Evolutionary conservation across 1,140 invertebrate genomes (phyloP), one percentile per base, ranked within the genome.

Genomic region (Stegodyphus mimosarum): DNA sequence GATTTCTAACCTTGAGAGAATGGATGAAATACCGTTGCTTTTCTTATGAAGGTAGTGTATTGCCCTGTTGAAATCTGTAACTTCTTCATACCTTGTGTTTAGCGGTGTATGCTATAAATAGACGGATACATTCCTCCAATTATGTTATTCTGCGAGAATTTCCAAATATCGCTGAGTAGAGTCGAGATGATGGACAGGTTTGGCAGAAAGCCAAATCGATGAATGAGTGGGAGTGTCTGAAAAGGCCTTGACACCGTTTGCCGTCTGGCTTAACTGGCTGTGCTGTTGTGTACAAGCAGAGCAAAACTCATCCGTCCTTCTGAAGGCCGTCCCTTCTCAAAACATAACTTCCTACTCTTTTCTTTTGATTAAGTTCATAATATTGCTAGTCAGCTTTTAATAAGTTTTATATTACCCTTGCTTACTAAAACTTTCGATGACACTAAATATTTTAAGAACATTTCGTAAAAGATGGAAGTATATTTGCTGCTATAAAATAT

Each of bases 161-260:
- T 76, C 33, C 48, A 50, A 76, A 76, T 60, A 51, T 76, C 66
- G 33, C 50, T 48, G 11, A 67, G 66, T 18, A 18, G 66, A 2
- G 33, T 33, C 33, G 33, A 33, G 33, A 33, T 33, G 33, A 33
- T 33, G 33, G 33, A 33, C 33, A 33, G 10, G 18, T 52, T 78
- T 78, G 76, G 76, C 76, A 69, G 6, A 11, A 18, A 7, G 64
- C 76, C 76, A 69, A 69, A 52, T 53, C 6, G 13, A 69, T 69
- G 66, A 69, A 50, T 55, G 76, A 69, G 76, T 78, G n/a, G 76
- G 76, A 78, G 76, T 69, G 66, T 69, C 18, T 5, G 63, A 15
- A 51, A 78, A 66, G 49, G 15, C 76, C 66, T 78, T 66, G 66
- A 66, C 66, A 66, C 49, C 48, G 52, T 53, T 78, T 33, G 33